These are phyloP conservation scores for Archivesica marissinica DNA, from an alignment of 1,140 invertebrate species.

Conservation along the genomic window DNA sequence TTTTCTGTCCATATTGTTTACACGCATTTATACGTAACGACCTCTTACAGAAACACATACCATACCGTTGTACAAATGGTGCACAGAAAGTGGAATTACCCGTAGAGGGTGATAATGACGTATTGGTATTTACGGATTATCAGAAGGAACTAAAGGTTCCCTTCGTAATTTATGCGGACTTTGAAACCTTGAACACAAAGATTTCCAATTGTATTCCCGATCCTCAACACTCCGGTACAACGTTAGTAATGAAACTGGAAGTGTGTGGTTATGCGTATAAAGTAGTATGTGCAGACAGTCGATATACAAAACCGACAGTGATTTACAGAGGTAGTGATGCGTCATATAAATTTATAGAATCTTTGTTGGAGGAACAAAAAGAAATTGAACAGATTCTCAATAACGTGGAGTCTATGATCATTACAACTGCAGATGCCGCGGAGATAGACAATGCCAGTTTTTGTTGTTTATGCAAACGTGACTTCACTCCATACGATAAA, in stretches of 20 bases:
- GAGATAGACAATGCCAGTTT: not conserved
- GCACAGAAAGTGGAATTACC: slow-evolving; percentile 9
- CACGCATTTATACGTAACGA: not conserved
- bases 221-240: not conserved
- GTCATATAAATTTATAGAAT: not conserved
- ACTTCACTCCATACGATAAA: slow-evolving; percentile 10
- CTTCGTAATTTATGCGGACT: slow-evolving; percentile 1
- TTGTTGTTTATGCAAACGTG: slow-evolving; percentile 52
- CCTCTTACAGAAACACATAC: not conserved
- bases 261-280: slow-evolving; percentile 28
- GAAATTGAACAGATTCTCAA: slow-evolving; percentile 27
- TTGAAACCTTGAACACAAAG: slow-evolving; percentile 31
- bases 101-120: not conserved
- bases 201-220: not conserved
- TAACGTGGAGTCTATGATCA: slow-evolving; percentile 7
- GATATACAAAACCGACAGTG: slow-evolving; percentile 15
- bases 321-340: slow-evolving; percentile 28
- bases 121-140: not conserved
- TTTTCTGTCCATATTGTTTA: slow-evolving; percentile 12
- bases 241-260: slow-evolving; percentile 49
- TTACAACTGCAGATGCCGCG: not conserved
- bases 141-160: not conserved
- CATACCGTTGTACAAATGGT: not conserved
- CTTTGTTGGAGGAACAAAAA: slow-evolving; percentile 6
- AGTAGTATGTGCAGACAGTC: slow-evolving; percentile 9